Evolutionary conservation across 1,140 invertebrate genomes (phyloP).

Genomic region (Ruditapes philippinarum): DNA sequence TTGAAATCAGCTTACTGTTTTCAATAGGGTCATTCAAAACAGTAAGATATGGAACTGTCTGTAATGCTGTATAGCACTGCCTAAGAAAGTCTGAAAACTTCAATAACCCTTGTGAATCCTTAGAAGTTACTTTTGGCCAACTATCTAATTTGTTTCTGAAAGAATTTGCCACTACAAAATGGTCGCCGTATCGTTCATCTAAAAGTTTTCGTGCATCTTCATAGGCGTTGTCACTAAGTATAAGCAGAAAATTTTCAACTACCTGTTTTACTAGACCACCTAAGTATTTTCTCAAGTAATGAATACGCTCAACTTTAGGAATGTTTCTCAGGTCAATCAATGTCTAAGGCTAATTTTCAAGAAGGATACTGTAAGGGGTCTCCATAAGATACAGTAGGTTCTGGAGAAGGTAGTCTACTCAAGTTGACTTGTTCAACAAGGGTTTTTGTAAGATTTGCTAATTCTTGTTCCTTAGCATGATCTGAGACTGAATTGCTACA

Average conservation of each 20-base stretch:
- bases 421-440: constrained; percentile 32
- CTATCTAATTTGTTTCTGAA: constrained; percentile 54
- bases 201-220: constrained; percentile 31
- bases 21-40: neutral
- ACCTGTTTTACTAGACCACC: constrained; percentile 14
- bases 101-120: constrained; percentile 42
- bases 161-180: constrained; percentile 45
- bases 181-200: constrained; percentile 52
- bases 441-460: neutral
- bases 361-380: constrained; percentile 38
- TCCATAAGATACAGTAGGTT: constrained; percentile 46
- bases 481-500: neutral
- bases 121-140: constrained; percentile 29
- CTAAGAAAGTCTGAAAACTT: constrained; percentile 65
- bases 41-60: neutral
- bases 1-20: neutral
- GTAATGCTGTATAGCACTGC: constrained; percentile 41
- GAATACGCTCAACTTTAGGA: constrained; percentile 38
- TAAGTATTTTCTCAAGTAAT: constrained; percentile 55
- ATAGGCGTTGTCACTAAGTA: constrained; percentile 41
- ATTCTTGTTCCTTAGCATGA: neutral
- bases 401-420: constrained; percentile 26
- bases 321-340: constrained; percentile 56
- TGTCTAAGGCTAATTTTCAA: constrained; percentile 53
- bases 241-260: constrained; percentile 39